A percentile compares a stretch with the other conserved stretches of the same genome.
Conservation (phyloP, 2,888 invertebrate species). For the Lysandra coridon region DNA sequence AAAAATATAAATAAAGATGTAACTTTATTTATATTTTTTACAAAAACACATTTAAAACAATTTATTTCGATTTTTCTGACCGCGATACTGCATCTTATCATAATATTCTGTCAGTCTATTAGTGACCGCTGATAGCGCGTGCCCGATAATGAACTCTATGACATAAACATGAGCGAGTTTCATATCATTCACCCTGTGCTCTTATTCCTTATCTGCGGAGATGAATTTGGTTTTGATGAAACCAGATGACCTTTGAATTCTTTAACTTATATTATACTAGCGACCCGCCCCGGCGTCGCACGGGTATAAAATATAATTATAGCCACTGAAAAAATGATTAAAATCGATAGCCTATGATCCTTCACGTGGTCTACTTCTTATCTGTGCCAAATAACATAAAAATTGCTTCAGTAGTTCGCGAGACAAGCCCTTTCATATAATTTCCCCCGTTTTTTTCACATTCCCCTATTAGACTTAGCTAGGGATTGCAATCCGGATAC, state of each 20-base stretch:
- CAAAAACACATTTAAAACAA: neutral
- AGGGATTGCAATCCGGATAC: too few species aligned
- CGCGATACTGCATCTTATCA: slow-evolving; percentile 6
- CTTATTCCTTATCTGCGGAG: neutral
- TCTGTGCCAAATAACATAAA: too few species aligned
- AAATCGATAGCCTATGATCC: too few species aligned
- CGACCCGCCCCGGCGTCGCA: too few species aligned
- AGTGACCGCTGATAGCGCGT: slow-evolving; percentile 26
- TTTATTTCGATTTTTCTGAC: neutral
- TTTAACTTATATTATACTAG: neutral
- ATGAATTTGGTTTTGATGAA: neutral
- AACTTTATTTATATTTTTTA: neutral
- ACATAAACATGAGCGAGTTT: neutral
- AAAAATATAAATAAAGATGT: too few species aligned
- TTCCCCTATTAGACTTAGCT: too few species aligned
- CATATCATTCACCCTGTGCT: neutral
- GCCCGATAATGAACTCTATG: slow-evolving; percentile 6
- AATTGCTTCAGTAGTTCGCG: too few species aligned
- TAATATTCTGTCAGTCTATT: slow-evolving; percentile 29
- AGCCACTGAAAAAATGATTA: too few species aligned
- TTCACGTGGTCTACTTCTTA: too few species aligned
- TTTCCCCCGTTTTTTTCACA: too few species aligned
- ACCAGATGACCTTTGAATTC: neutral
- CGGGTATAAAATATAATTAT: too few species aligned
- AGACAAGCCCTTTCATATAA: too few species aligned